A percentile compares a stretch with the other conserved stretches of the same genome.
Conservation (phyloP, 2,797 vertebrate species). For the Natrix natrix region DNA sequence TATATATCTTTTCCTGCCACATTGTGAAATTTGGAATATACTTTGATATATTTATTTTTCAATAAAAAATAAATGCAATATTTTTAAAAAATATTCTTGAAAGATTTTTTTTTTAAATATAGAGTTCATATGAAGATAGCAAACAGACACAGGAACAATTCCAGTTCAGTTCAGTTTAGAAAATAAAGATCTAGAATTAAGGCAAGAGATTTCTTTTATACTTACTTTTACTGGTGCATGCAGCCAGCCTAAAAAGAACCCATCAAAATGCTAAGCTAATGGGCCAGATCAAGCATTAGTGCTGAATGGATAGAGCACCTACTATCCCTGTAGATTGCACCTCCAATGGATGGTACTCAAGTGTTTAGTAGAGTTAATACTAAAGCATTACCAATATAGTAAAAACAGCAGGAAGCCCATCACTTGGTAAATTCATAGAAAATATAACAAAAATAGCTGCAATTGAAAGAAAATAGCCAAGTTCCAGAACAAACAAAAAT, state of each 20-base stretch:
- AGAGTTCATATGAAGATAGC: slow-evolving; percentile 23
- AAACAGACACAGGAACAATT: slow-evolving; percentile 31
- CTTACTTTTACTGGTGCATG: slow-evolving; percentile 28
- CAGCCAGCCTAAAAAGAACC: slow-evolving; percentile 31
- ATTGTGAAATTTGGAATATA: neutral
- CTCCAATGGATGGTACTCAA: slow-evolving; percentile 22
- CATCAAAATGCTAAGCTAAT: slow-evolving; percentile 36
- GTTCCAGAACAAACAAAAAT: slow-evolving; percentile 45
- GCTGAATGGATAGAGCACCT: slow-evolving; percentile 17
- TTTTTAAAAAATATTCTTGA: neutral
- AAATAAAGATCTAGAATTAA: slow-evolving; percentile 44
- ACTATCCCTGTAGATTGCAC: neutral
- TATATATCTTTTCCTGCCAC: neutral
- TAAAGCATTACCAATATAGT: slow-evolving; percentile 33
- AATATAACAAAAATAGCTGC: slow-evolving; percentile 28
- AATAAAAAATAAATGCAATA: neutral
- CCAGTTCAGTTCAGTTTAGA: slow-evolving; percentile 29
- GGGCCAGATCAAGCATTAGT: slow-evolving; percentile 13
- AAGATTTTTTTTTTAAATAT: neutral
- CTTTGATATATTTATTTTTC: neutral
- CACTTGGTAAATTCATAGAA: slow-evolving; percentile 31
- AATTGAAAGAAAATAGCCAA: slow-evolving; percentile 38
- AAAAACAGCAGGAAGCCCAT: slow-evolving; percentile 46
- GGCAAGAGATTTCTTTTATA: slow-evolving; percentile 35
- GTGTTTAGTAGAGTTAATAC: neutral